phyloP scores from a whole-genome alignment of 2,113 vertebrate genomes.

The Rhinolophus sinicus region DNA sequence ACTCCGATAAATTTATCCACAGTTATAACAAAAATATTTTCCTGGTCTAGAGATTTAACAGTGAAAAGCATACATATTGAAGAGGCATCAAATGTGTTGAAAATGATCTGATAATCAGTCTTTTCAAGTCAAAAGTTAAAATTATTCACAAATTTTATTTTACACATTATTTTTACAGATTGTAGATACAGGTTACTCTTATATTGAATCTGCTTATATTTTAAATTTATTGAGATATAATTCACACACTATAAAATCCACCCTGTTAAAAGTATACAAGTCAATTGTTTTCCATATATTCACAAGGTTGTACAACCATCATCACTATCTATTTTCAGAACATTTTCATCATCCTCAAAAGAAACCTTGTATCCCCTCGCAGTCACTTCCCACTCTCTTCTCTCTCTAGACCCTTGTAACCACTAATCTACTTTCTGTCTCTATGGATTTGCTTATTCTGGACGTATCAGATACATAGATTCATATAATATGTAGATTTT shows the following conservation, averaged over 20 bases:
- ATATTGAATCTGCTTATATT: background rate
- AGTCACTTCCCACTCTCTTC: background rate
- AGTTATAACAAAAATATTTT: background rate
- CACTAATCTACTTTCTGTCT: background rate
- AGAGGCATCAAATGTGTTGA: background rate
- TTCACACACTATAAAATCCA: background rate
- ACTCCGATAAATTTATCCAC: background rate
- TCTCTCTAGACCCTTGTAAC: background rate
- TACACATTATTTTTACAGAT: background rate
- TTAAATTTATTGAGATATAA: background rate
- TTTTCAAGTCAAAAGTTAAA: background rate
- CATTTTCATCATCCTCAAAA: background rate
- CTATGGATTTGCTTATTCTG: background rate
- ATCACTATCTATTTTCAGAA: background rate
- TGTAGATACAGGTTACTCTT: background rate
- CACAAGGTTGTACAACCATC: background rate
- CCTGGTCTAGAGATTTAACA: background rate
- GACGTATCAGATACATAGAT: background rate
- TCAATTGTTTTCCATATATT: background rate
- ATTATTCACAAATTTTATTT: background rate
- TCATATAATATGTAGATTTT: background rate
- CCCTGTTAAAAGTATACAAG: background rate
- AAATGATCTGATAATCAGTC: background rate
- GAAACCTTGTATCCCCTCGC: background rate
- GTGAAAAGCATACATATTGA: background rate